Conservation (phyloP, 1,140 invertebrate genomes). For the Aleiodes sp. region DNA sequence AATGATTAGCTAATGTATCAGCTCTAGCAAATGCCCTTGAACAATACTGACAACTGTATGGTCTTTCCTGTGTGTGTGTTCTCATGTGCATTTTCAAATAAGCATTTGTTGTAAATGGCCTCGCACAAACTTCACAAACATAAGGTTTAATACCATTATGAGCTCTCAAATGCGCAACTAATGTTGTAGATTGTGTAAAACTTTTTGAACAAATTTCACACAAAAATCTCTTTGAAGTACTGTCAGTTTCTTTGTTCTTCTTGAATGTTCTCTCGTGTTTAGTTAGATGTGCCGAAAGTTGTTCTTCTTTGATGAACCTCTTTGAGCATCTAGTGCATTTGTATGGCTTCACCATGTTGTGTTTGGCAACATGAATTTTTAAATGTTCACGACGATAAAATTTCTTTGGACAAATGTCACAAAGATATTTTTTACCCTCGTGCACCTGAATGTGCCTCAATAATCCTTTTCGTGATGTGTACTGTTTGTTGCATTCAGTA, state of each 20-base stretch:
- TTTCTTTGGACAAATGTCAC: conserved; percentile 74
- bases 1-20: conserved; percentile 64
- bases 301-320: conserved; percentile 66
- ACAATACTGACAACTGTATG: conserved; percentile 70
- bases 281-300: conserved; percentile 63
- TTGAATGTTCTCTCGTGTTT: conserved; percentile 72
- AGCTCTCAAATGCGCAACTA: conserved; percentile 66
- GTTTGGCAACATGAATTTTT: conserved; percentile 64
- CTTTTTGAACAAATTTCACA: conserved; percentile 74
- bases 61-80: conserved; percentile 70
- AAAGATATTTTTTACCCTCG: conserved; percentile 74
- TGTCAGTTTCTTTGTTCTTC: conserved; percentile 69
- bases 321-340: conserved; percentile 63
- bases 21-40: conserved; percentile 63
- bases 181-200: conserved; percentile 66
- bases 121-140: conserved; percentile 73
- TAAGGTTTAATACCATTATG: conserved; percentile 76
- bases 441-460: conserved; percentile 72
- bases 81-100: conserved; percentile 66
- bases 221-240: conserved; percentile 73
- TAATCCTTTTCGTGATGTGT: conserved; percentile 70
- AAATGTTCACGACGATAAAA: conserved; percentile 73
- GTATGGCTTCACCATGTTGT: conserved; percentile 65
- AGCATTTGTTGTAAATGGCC: conserved; percentile 67
- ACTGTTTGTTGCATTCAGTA: conserved; percentile 72